Conservation (phyloP, 2,888 invertebrate genomes). For the Aphidoletes aphidimyza region DNA sequence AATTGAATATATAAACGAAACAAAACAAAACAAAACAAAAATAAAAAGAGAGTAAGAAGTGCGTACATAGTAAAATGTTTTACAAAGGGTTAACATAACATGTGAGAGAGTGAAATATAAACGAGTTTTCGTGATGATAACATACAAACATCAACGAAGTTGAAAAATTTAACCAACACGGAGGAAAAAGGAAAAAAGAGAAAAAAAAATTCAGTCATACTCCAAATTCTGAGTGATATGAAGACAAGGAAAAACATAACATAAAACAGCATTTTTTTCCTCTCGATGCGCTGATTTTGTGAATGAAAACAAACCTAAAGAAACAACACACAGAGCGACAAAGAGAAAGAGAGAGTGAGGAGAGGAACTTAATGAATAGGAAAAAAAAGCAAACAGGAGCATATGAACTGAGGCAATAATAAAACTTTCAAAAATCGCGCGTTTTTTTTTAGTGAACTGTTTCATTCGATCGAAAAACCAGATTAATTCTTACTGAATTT, state of each 20-base stretch:
- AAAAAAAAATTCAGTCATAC: neutral
- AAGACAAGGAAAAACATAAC: neutral
- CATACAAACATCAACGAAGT: conserved; percentile 7
- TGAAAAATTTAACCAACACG: neutral
- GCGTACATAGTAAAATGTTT: neutral
- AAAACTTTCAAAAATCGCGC: conserved; percentile 1
- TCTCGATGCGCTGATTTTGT: neutral
- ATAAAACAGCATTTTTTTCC: neutral
- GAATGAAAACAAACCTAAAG: neutral
- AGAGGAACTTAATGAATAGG: neutral
- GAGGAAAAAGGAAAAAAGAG: neutral
- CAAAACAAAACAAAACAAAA: neutral
- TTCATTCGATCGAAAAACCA: neutral
- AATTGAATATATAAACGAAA: neutral
- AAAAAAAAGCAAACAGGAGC: neutral
- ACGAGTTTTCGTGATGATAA: conserved; percentile 20
- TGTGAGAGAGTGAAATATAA: conserved; percentile 23
- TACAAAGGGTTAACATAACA: neutral
- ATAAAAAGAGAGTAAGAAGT: neutral
- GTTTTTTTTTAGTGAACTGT: neutral
- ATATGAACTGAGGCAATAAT: neutral
- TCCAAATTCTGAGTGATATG: neutral
- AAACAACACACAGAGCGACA: too few relatives aligned
- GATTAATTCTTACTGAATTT: neutral
- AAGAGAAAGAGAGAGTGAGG: neutral